These are phyloP conservation scores for Yponomeuta evonymella DNA, from an alignment of 2,888 invertebrate genomes.

Conservation along the genomic window DNA sequence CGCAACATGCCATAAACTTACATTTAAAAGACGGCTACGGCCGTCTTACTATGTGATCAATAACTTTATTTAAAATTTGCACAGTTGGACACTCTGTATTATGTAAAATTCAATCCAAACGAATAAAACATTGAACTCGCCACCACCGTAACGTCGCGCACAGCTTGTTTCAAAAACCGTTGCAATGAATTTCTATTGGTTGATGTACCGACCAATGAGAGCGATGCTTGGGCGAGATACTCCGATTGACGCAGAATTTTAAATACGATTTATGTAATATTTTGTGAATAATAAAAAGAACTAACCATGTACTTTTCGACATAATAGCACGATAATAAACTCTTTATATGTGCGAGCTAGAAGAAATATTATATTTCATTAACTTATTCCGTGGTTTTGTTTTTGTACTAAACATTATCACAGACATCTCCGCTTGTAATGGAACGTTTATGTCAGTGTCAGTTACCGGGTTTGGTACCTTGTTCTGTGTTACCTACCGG, in stretches of 20 bases:
- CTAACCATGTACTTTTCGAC: too few species aligned
- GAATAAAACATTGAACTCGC: constrained; percentile 49
- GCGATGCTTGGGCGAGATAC: constrained; percentile 29
- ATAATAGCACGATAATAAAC: too few species aligned
- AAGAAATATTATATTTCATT: too few species aligned
- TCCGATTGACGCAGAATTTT: constrained; percentile 30
- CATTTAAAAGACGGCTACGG: constrained; percentile 46
- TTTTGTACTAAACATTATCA: not conserved
- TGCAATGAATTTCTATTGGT: constrained; percentile 58
- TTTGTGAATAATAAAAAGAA: not conserved
- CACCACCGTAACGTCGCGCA: constrained; percentile 52
- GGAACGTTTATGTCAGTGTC: not conserved
- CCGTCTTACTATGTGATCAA: constrained; percentile 41
- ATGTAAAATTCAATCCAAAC: constrained; percentile 46
- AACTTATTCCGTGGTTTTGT: not conserved
- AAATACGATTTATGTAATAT: constrained; percentile 14
- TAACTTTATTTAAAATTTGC: constrained; percentile 38
- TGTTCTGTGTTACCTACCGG: too few species aligned
- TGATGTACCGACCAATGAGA: constrained; percentile 39
- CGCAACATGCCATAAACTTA: constrained; percentile 40
- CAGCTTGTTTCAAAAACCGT: constrained; percentile 63
- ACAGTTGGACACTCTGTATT: constrained; percentile 35
- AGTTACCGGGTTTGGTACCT: not conserved
- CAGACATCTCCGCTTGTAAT: not conserved
- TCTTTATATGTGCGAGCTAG: too few species aligned